These are phyloP conservation scores for Linyphia triangularis DNA, from an alignment of 2,888 invertebrate species.

Conservation along the genomic window DNA sequence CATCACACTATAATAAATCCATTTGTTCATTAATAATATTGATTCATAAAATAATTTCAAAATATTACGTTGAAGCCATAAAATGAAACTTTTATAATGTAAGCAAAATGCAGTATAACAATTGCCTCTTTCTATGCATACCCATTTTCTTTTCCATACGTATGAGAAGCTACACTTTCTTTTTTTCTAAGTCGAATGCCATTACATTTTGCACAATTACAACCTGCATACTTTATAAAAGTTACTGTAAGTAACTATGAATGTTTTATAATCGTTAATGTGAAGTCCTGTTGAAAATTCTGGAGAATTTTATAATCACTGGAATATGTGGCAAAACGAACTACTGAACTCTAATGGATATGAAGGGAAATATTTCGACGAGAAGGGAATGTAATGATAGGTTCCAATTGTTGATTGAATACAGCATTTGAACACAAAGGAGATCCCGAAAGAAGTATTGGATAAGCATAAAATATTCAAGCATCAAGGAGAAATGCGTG, in stretches of 20 bases:
- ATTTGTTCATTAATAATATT: no score
- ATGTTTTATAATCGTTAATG: constrained; percentile 22
- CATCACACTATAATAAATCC: no score
- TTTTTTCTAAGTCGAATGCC: no score
- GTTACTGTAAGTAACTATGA: background rate
- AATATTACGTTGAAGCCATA: no score
- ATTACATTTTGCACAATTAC: no score
- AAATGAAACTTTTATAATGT: no score
- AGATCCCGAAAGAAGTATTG: background rate
- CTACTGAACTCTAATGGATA: background rate
- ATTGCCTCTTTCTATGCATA: no score
- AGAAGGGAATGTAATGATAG: background rate
- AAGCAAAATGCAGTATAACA: no score
- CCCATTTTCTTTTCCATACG: no score
- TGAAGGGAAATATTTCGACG: background rate
- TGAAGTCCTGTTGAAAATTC: constrained; percentile 1
- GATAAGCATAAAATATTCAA: constrained; percentile 11
- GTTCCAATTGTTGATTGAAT: background rate
- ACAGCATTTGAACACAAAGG: constrained; percentile 9
- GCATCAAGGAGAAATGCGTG: background rate
- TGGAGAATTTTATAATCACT: constrained; percentile 11
- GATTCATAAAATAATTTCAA: no score
- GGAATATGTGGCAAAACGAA: background rate
- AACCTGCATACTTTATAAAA: background rate
- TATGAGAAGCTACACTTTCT: no score